Conservation (phyloP, 2,797 vertebrate genomes). For the Gambusia yucatana region DNA sequence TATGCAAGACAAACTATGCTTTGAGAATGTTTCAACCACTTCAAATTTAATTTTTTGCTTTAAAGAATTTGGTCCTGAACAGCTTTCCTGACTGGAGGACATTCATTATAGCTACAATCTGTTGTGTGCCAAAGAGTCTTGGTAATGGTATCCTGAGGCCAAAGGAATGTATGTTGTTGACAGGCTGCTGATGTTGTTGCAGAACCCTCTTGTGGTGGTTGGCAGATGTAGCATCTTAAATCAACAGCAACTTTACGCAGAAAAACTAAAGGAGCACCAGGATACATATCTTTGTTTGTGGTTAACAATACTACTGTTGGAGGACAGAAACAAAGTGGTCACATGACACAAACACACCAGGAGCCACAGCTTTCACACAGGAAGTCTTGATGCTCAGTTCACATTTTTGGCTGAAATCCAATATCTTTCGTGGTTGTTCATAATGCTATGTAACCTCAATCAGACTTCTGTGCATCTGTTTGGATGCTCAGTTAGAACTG, state of each 20-base stretch:
- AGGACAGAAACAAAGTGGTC: too few species aligned
- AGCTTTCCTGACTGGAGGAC: slow-evolving; percentile 22
- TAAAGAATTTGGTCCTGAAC: slow-evolving; percentile 36
- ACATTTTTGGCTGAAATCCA: too few species aligned
- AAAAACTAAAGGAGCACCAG: background rate
- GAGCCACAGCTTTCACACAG: too few species aligned
- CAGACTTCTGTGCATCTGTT: too few species aligned
- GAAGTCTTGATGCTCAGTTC: too few species aligned
- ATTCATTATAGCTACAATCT: slow-evolving; percentile 43
- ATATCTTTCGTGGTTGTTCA: too few species aligned
- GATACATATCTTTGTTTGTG: background rate
- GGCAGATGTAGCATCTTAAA: background rate
- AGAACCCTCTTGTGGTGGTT: background rate
- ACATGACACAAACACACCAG: too few species aligned
- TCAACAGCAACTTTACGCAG: background rate
- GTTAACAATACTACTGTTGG: too few species aligned
- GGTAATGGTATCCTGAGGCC: background rate
- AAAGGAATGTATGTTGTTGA: slow-evolving; percentile 40
- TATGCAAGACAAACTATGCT: slow-evolving; percentile 16
- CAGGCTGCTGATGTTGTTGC: slow-evolving; percentile 14
- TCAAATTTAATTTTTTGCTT: slow-evolving; percentile 18
- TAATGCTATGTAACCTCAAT: too few species aligned
- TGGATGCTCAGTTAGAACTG: too few species aligned
- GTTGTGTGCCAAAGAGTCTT: slow-evolving; percentile 39
- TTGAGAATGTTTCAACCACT: slow-evolving; percentile 3